These are phyloP conservation scores for Actias luna DNA, from an alignment of 2,888 invertebrate genomes.

Conservation along the genomic window DNA sequence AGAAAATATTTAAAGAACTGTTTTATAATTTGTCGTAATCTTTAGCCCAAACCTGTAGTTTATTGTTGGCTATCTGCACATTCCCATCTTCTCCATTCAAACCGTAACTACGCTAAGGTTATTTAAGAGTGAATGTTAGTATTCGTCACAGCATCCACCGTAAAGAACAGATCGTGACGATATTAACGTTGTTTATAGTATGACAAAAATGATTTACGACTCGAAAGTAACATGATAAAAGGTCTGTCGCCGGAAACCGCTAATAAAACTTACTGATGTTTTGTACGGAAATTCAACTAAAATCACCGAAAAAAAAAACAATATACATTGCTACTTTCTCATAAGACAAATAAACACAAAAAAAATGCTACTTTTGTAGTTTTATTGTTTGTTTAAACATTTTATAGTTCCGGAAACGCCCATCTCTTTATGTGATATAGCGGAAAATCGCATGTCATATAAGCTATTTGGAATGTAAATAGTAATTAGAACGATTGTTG, in stretches of 20 bases:
- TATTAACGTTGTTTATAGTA: not conserved
- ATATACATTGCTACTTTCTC: not conserved
- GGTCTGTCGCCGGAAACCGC: not conserved
- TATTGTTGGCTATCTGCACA: not conserved
- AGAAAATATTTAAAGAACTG: no score
- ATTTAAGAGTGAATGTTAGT: not conserved
- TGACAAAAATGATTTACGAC: not conserved
- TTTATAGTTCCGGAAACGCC: not conserved
- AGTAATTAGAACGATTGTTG: not conserved
- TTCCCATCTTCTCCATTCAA: not conserved
- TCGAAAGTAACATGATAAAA: constrained; percentile 5
- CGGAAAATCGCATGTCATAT: not conserved
- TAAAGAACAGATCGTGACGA: not conserved
- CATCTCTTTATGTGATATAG: not conserved
- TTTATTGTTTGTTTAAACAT: not conserved
- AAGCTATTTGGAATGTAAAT: not conserved
- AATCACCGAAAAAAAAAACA: not conserved
- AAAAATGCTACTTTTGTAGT: not conserved
- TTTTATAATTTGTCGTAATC: not conserved
- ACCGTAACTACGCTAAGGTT: not conserved
- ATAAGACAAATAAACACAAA: not conserved
- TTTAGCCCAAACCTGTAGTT: not conserved
- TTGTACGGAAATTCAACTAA: not conserved
- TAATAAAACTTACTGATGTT: constrained; percentile 3
- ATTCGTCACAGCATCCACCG: not conserved